Conservation (phyloP, 2,888 invertebrate species). For the Leptura quadrifasciata region DNA sequence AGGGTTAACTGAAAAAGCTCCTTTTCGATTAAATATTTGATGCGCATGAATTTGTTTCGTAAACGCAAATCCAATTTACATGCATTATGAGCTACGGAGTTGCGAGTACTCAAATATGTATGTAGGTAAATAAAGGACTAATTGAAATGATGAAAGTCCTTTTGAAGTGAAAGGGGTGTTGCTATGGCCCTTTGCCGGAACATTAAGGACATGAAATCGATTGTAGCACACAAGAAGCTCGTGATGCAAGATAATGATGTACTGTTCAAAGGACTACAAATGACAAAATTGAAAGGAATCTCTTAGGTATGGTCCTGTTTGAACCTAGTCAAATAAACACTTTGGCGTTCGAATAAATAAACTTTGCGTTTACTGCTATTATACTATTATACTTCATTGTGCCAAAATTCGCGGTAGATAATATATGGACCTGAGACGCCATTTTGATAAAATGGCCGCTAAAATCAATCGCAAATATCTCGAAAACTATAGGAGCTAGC, state of each 20-base stretch:
- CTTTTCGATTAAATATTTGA: neutral
- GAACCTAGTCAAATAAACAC: no score
- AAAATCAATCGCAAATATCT: no score
- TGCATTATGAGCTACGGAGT: neutral
- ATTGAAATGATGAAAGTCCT: constrained; percentile 28
- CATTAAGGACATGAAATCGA: constrained; percentile 26
- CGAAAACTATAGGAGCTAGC: no score
- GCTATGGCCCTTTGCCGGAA: neutral
- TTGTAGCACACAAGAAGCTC: constrained; percentile 24
- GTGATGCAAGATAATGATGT: constrained; percentile 30
- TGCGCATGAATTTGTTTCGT: neutral
- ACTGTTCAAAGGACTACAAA: constrained; percentile 20
- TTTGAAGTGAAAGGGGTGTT: constrained; percentile 13
- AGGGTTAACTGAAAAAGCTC: neutral
- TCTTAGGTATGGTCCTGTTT: neutral
- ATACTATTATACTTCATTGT: no score
- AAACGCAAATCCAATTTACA: neutral
- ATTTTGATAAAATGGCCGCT: no score
- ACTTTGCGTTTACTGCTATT: no score
- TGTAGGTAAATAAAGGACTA: constrained; percentile 21
- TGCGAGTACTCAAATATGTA: constrained; percentile 3
- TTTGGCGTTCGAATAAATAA: no score
- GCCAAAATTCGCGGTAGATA: no score
- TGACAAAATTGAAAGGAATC: constrained; percentile 7
- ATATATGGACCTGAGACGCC: no score